Evolutionary conservation across 2,888 invertebrate species (phyloP).

Genomic region (Sarcophaga carnaria): DNA sequence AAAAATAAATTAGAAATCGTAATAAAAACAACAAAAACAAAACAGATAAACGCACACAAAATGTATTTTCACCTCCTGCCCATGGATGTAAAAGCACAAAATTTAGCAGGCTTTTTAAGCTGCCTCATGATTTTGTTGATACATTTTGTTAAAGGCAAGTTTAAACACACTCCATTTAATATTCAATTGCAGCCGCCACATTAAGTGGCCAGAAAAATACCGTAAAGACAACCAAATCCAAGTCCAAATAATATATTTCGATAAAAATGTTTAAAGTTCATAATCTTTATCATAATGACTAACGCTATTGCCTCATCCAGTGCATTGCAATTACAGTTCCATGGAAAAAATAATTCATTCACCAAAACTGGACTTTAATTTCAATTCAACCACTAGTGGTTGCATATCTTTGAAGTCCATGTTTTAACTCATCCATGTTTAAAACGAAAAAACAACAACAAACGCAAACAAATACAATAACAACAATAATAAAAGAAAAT

Average conservation of each 20-base stretch:
- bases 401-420: not conserved
- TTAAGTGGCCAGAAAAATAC: not conserved
- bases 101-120: constrained; percentile 43
- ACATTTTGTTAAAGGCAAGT: constrained; percentile 62
- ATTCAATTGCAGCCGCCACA: not conserved
- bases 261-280: constrained; percentile 2
- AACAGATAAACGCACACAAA: constrained; percentile 14
- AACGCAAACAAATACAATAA: not conserved
- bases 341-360: constrained; percentile 25
- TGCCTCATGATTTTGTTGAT: constrained; percentile 51
- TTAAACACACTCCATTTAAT: constrained; percentile 6
- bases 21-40: constrained; percentile 16
- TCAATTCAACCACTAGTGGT: not conserved
- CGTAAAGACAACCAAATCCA: not conserved
- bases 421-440: not conserved
- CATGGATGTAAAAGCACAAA: constrained; percentile 51
- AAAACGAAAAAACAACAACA: not conserved
- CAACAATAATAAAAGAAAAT: not conserved
- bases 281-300: not conserved
- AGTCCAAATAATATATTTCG: not conserved
- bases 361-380: constrained; percentile 47
- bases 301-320: constrained; percentile 37
- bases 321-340: not conserved
- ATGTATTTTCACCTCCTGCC: constrained; percentile 57
- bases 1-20: not conserved